These are phyloP conservation scores for Neuroscelio doddi DNA, from an alignment of 2,888 invertebrate genomes.

Conservation along the genomic window DNA sequence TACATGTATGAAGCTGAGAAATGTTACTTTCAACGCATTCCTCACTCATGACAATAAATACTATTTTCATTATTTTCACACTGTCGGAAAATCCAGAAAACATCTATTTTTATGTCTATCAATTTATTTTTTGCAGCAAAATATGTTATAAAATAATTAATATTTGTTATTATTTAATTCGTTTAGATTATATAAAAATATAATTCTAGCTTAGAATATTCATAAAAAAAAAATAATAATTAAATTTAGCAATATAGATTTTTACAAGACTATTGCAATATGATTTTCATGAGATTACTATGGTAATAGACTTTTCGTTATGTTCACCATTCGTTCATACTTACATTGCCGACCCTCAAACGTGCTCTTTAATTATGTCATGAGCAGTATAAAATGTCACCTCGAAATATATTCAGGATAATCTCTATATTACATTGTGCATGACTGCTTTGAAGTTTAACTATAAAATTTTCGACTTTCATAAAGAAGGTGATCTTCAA, in stretches of 20 bases:
- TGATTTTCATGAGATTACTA: constrained; percentile 7
- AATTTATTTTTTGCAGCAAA: too few species aligned
- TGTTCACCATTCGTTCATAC: constrained; percentile 6
- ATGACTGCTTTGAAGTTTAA: too few species aligned
- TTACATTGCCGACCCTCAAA: constrained; percentile 16
- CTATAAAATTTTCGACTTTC: too few species aligned
- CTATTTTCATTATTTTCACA: not conserved
- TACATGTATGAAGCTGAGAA: not conserved
- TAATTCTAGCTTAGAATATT: too few species aligned
- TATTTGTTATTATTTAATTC: too few species aligned
- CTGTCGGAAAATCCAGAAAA: too few species aligned
- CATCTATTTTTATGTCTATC: too few species aligned
- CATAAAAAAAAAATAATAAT: too few species aligned
- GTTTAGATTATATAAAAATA: too few species aligned
- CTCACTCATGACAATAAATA: not conserved
- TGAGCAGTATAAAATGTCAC: constrained; percentile 14
- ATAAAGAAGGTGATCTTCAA: too few species aligned
- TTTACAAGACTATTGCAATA: constrained; percentile 5
- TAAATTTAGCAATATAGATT: not conserved
- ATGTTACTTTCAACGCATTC: constrained; percentile 1
- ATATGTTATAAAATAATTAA: too few species aligned
- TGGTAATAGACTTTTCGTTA: constrained; percentile 14
- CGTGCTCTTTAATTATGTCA: constrained; percentile 24
- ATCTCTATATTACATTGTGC: too few species aligned
- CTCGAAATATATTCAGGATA: constrained; percentile 25